Base-by-base conservation (phyloP, 1,140 invertebrate species). In the Scaptomyza graminum region DNA sequence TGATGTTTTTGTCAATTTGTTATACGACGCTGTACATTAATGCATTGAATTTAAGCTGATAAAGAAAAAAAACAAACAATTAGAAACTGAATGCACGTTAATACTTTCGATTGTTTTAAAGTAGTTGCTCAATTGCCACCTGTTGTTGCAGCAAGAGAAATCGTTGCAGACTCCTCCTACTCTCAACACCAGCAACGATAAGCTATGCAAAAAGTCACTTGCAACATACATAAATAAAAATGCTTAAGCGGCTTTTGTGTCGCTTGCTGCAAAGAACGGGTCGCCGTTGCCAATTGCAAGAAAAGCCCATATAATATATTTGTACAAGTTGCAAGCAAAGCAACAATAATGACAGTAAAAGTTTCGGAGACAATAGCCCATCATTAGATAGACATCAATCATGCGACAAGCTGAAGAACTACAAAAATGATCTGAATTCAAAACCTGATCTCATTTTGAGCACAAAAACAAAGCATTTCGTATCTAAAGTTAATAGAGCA, bases 31-130 rank as follows among this genome's bases (percentile, higher is more conserved):
- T 12, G n/a, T 28, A 37, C 52, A 43, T 13, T 13, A 55, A 25
- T 44, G 13, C n/a, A 28, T 50, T 41, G 5, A 34, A 31, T 64
- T 47, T 22, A 22, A 67, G 13, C 54, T 31, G 37, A 41, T 59
- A 3, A 41, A 56, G 5, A 49, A 47, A 18, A 51, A 28, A 11
- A 12, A 41, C 37, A 62, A 64, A 54, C 49, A 54, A 67, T 72
- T 34, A 49, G 15, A 51, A 67, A 49, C 15, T 28, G 43, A 34
- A 34, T 34, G 47, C n/a, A 34, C 52, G 39, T 51, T 22, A 47
- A 59, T 50, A 67, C 69, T 72, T 72, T 72, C 69, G 64, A 61
- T 67, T 72, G 34, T 57, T 62, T 28, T 31, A 7, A 5, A 7
- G 47, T n/a, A 15, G 28, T 52, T 68, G 50, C 59, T 31, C 59